These are phyloP conservation scores for Anser cygnoides DNA, from an alignment of 2,113 vertebrate genomes.

Conservation along the genomic window DNA sequence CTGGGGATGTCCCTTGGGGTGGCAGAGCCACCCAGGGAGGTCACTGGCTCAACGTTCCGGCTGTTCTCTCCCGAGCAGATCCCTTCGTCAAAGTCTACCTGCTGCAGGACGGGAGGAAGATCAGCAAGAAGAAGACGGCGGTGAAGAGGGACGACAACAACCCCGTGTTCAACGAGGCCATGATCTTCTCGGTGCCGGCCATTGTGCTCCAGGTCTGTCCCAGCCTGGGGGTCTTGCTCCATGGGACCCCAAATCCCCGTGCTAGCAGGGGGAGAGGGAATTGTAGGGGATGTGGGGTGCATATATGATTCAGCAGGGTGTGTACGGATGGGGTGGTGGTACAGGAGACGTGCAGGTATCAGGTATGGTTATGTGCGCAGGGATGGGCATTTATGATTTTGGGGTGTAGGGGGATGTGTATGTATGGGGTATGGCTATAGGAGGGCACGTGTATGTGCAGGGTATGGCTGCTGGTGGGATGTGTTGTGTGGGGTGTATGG, in stretches of 20 bases:
- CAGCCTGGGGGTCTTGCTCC: accelerated
- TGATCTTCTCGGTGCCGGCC: slow-evolving; percentile 98
- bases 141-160: slow-evolving; percentile 93
- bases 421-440: neutral
- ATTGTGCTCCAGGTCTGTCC: slow-evolving; percentile 89
- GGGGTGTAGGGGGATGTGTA: neutral
- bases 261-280: too few relatives aligned
- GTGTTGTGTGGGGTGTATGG: neutral
- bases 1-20: accelerated
- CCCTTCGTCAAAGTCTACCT: slow-evolving; percentile 98
- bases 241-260: neutral
- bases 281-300: neutral
- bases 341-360: neutral
- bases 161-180: slow-evolving; percentile 97
- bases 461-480: too few relatives aligned
- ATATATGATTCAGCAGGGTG: neutral
- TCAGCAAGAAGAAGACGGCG: slow-evolving; percentile 98
- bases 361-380: neutral
- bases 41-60: too few relatives aligned
- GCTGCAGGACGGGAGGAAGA: slow-evolving; percentile 95
- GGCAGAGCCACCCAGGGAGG: accelerated
- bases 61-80: slow-evolving; percentile 74
- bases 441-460: accelerated
- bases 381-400: neutral
- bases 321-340: neutral